Percentiles rank a stretch among this genome's conserved stretches.
Conservation (phyloP, 2,888 invertebrate genomes). For the Aproaerema taeniolella region DNA sequence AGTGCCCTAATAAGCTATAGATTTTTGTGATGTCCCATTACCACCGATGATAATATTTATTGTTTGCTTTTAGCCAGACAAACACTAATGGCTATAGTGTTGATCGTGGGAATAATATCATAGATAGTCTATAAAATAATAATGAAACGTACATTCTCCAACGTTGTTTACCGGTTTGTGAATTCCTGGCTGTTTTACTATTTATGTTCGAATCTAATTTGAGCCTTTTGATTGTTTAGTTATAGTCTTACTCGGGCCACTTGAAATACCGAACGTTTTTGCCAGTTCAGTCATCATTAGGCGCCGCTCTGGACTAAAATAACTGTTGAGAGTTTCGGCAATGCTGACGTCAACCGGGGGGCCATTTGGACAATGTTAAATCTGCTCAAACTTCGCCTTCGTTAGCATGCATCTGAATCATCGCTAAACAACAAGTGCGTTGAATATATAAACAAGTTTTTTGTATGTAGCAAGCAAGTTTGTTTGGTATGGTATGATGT, state of each 20-base stretch:
- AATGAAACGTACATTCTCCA: neutral
- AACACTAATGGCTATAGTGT: conserved; percentile 5
- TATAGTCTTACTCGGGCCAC: conserved; percentile 37
- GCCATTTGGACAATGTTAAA: conserved; percentile 55
- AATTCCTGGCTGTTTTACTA: conserved; percentile 4
- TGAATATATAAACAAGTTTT: neutral
- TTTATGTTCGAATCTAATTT: conserved; percentile 25
- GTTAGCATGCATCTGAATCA: conserved; percentile 17
- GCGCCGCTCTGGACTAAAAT: conserved; percentile 51
- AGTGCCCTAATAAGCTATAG: conserved; percentile 4
- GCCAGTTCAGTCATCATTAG: conserved; percentile 52
- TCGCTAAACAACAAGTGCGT: neutral
- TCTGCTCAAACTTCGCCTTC: conserved; percentile 22
- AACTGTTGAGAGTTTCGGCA: conserved; percentile 51
- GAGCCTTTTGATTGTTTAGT: conserved; percentile 32
- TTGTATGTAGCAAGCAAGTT: neutral
- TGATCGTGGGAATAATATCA: conserved; percentile 17
- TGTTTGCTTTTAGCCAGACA: conserved; percentile 18
- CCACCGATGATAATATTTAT: conserved; percentile 14
- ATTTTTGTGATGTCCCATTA: conserved; percentile 10
- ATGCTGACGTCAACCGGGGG: conserved; percentile 55
- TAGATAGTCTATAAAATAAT: neutral
- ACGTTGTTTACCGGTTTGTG: no score
- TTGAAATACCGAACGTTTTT: conserved; percentile 53
- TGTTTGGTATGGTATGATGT: neutral